Conservation (phyloP, 2,888 invertebrate genomes). For the Pristionchus fissidentatus region DNA sequence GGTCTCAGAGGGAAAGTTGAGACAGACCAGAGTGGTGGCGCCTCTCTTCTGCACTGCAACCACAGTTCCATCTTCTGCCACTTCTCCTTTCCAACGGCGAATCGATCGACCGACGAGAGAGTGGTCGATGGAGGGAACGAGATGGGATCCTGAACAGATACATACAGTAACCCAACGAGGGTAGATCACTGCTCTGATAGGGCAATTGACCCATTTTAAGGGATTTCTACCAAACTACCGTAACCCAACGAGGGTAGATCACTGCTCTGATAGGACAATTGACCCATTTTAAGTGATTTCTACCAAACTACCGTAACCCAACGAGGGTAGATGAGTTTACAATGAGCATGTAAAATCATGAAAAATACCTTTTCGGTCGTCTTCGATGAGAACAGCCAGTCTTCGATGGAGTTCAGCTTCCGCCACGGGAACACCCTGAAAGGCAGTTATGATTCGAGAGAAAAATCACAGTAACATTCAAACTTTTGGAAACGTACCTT, state of each 20-base stretch:
- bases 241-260: no score
- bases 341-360: background rate
- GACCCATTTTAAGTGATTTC: background rate
- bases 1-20: background rate
- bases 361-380: background rate
- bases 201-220: no score
- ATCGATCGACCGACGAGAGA: background rate
- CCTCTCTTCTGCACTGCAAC: background rate
- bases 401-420: background rate
- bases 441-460: background rate
- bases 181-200: no score
- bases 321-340: no score
- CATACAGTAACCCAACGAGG: slow-evolving; percentile 1
- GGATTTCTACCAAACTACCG: no score
- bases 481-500: no score
- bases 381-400: slow-evolving; percentile 13
- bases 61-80: background rate
- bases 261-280: no score
- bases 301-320: no score
- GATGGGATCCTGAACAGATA: background rate
- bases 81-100: slow-evolving; percentile 1
- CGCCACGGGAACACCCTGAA: background rate
- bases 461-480: background rate
- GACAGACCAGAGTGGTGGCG: background rate
- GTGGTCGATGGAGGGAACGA: background rate